These are phyloP conservation scores for Nasalis larvatus DNA, from an alignment of 2,113 vertebrate genomes.

Conservation along the genomic window DNA sequence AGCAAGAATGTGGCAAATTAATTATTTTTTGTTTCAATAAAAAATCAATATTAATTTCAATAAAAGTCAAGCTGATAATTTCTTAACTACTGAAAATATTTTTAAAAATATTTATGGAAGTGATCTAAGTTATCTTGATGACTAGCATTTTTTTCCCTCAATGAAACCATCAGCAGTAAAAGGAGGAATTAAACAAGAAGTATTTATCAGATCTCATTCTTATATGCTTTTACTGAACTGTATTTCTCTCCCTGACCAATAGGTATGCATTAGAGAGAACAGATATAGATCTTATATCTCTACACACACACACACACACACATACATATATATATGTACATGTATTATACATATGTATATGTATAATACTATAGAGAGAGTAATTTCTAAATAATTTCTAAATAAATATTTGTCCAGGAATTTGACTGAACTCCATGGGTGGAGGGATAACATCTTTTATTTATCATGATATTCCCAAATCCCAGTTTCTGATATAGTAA, in stretches of 20 bases:
- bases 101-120: not conserved
- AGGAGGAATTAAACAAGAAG: not conserved
- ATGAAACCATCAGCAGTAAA: not conserved
- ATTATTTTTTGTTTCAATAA: not conserved
- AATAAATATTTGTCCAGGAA: not conserved
- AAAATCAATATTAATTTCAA: not conserved
- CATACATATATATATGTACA: rapidly evolving
- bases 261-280: not conserved
- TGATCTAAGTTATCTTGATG: not conserved
- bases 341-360: not conserved
- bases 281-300: not conserved
- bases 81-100: not conserved
- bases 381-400: not conserved
- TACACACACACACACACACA: too few relatives aligned
- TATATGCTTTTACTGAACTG: not conserved
- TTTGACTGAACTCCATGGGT: not conserved
- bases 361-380: not conserved
- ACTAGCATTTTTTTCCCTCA: not conserved
- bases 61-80: not conserved
- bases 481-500: not conserved
- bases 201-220: not conserved
- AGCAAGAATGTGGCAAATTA: not conserved
- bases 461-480: not conserved
- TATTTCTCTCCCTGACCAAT: not conserved
- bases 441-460: not conserved